Base-by-base conservation (phyloP, 2,113 vertebrate species). In the Epinephelus moara region DNA sequence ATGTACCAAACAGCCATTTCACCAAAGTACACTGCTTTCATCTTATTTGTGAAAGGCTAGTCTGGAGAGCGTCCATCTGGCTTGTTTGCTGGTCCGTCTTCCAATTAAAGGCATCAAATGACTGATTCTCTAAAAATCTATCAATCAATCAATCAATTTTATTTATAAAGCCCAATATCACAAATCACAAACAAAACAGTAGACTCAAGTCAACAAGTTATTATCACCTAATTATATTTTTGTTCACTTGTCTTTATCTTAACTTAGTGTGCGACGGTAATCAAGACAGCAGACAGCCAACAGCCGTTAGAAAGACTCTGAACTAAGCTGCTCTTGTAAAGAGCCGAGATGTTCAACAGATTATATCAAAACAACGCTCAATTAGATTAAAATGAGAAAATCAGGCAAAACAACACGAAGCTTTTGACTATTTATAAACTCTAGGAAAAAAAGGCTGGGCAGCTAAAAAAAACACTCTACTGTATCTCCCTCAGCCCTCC, bases 391-490 rank as follows among this genome's bases (percentile, higher is more conserved):
- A 72, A 85, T 52, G 27, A 56, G 33, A 59, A 64, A 61, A 75
- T 60, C 6, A 70, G 47, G 25, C 55, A 82, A 75, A 77, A 25
- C 15, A 80, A 69, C 70, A 63, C 10, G 73, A 21, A 49, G n/a
- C 19, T 56, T 68, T 45, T 14, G n/a, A 55, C 70, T 78, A 63
- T 66, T 84, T 59, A 61, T 77, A 68, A 49, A 77, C 50, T 45
- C 7, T 19, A 57, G 6, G 8, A 59, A 11, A 53, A 52, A 21
- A 37, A 53, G 27, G 2, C 25, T 19, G 50, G 45, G 64, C 17
- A 78, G 62, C 25, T 19, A 72, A 82, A 78, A 89, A 89, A 62
- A 27, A 53, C 74, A 61, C 40, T 78, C 13, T 45, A 59, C 40
- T 53, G 9, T 42, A 19, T 64, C 62, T 66, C 53, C 12, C 61